These are phyloP conservation scores for Chionodraco myersi DNA, from an alignment of 2,113 vertebrate species.

Conservation along the genomic window DNA sequence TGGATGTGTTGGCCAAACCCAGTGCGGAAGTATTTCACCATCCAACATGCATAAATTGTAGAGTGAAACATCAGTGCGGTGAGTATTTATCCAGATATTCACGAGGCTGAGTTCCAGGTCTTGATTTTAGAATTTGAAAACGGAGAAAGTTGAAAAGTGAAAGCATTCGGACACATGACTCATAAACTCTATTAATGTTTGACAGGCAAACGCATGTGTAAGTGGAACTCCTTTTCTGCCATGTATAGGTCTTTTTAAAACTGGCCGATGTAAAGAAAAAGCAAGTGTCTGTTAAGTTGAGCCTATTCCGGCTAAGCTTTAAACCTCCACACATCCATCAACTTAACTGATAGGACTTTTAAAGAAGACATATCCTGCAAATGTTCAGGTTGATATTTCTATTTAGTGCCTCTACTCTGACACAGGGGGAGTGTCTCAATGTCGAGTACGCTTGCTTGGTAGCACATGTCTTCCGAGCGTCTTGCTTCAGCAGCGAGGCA, in stretches of 20 bases:
- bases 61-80: slow-evolving; percentile 10
- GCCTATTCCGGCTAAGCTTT: too few species aligned
- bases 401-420: too few species aligned
- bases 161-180: not conserved
- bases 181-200: slow-evolving; percentile 2
- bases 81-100: slow-evolving; percentile 3
- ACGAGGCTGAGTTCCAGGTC: not conserved
- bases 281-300: not conserved
- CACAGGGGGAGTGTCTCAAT: too few species aligned
- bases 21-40: slow-evolving; percentile 65
- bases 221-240: too few species aligned
- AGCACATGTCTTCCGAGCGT: too few species aligned
- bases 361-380: too few species aligned
- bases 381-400: too few species aligned
- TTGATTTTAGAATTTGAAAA: not conserved
- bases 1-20: slow-evolving; percentile 57
- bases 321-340: not conserved
- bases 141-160: too few species aligned
- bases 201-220: not conserved
- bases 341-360: not conserved
- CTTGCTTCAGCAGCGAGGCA: too few species aligned
- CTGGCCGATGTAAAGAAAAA: not conserved
- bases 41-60: slow-evolving; percentile 38
- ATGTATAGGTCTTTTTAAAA: not conserved
- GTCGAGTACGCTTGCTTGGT: too few species aligned